Conservation (phyloP, 1,140 invertebrate genomes). For the Pseudomyrmex gracilis region DNA sequence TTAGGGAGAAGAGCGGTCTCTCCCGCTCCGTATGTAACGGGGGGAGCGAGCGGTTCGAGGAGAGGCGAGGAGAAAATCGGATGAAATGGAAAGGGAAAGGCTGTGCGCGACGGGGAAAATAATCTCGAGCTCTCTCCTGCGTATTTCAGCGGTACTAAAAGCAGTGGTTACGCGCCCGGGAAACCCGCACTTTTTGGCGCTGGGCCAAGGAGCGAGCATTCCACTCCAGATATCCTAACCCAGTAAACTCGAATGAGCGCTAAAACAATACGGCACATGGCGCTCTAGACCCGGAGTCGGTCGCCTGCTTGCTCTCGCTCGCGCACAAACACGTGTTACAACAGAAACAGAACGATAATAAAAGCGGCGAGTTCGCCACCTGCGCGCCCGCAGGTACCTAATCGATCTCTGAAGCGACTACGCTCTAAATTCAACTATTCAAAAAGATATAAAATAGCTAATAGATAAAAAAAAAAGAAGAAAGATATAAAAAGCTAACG, state of each 20-base stretch:
- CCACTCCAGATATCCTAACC: conserved; percentile 70
- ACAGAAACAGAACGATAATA: conserved; percentile 39
- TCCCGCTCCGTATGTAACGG: background rate
- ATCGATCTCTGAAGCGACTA: background rate
- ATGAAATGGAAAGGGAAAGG: conserved; percentile 7
- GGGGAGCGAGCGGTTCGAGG: background rate
- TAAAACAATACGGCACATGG: conserved; percentile 63
- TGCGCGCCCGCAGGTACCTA: conserved; percentile 14
- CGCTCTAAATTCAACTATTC: background rate
- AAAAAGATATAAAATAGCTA: background rate
- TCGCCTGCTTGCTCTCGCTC: background rate
- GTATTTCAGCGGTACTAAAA: conserved; percentile 73
- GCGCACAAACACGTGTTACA: background rate
- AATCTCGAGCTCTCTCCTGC: conserved; percentile 10
- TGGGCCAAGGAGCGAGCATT: conserved; percentile 63
- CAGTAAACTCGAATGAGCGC: conserved; percentile 67
- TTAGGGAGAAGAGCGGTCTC: conserved; percentile 2
- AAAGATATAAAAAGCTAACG: too few species aligned
- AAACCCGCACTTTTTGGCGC: conserved; percentile 74
- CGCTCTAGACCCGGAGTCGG: background rate
- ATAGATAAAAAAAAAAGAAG: background rate
- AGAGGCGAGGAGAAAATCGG: conserved; percentile 3
- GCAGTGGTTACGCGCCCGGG: conserved; percentile 73
- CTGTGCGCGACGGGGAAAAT: background rate
- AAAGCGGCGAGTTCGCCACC: conserved; percentile 8